A percentile compares a stretch with the other conserved stretches of the same genome.
Conservation (phyloP, 2,888 invertebrate species). For the Coelogynopora nodosa region DNA sequence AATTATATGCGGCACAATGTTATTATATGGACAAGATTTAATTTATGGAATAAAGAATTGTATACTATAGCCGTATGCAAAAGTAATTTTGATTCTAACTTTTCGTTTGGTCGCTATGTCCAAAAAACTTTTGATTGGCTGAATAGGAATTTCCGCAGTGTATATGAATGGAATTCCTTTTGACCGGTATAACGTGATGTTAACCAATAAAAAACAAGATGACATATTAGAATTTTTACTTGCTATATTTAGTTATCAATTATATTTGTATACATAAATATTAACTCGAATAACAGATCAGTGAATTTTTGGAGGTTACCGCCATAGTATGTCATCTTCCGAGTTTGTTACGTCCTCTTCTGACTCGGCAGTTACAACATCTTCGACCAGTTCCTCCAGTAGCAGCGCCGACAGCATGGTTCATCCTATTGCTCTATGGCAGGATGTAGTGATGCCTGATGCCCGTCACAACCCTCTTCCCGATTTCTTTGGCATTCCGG, state of each 20-base stretch:
- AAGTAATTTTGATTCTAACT: background rate
- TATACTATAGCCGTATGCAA: slow-evolving; percentile 2
- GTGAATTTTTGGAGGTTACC: too few relatives aligned
- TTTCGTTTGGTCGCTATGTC: slow-evolving; percentile 16
- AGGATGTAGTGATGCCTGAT: slow-evolving; percentile 24
- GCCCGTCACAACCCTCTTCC: background rate
- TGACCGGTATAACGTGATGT: background rate
- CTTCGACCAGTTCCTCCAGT: background rate
- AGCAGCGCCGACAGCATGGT: slow-evolving; percentile 13
- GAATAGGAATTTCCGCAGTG: too few relatives aligned
- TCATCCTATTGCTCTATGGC: slow-evolving; percentile 22
- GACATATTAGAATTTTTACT: background rate
- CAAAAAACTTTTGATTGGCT: slow-evolving; percentile 28
- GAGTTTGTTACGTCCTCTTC: background rate
- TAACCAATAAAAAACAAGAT: background rate
- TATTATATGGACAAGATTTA: slow-evolving; percentile 16
- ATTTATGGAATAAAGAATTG: background rate
- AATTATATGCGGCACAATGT: background rate
- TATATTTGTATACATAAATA: background rate
- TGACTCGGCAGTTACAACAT: background rate
- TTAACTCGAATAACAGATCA: too few relatives aligned
- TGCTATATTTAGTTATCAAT: slow-evolving; percentile 9
- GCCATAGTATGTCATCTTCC: slow-evolving; percentile 25
- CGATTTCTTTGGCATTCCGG: slow-evolving; percentile 8
- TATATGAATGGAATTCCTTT: too few relatives aligned